Evolutionary conservation across 2,113 vertebrate genomes (phyloP), one percentile per base, ranked within the genome.

Genomic region (Terrapene triunguis): DNA sequence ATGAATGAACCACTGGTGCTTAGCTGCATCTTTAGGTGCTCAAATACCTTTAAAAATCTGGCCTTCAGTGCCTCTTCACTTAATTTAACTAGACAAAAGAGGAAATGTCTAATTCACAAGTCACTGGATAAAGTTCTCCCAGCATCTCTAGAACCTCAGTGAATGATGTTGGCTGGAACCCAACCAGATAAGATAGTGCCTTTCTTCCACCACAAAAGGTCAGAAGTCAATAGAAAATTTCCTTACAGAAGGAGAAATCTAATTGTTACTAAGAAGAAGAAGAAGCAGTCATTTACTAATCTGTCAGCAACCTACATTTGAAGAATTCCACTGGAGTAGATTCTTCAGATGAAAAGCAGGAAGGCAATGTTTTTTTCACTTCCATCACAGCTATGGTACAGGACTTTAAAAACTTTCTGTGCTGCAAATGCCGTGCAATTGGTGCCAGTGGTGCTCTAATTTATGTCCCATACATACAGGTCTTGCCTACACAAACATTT

Each of bases 341-440:
- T 82, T 87, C 87, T 38, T 81, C 84, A 81, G 24, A 47, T 62
- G 5, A 10, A 78, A 4, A 25, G 44, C 84, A 1, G 78, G 13
- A 79, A 79, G 24, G 74, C 8, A 19, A 17, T 88, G 83, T 84
- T 85, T 14, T 72, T 86, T 96, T 92, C 80, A 82, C 32, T 93
- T 87, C 53, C 2, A 51, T 24, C 94, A 88, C 25, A 53, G 3
- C 6, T 62, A 16, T 2, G 89, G 29, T 83, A 44, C 38, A 87
- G 44, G 48, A 94, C 84, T 86, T 88, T 82, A 12, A 86, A 93
- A 91, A 89, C 27, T 88, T 93, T 92, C 44, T 88, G 8, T 80
- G 5, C 1, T 27, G 24, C 80, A 87, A 88, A 59, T 87, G 38
- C 2, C 53, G 4, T 0, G 1, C 72, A 82, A 93, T 92, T 94